These are phyloP conservation scores for Lophius piscatorius DNA, from an alignment of 2,113 vertebrate species.

Conservation along the genomic window DNA sequence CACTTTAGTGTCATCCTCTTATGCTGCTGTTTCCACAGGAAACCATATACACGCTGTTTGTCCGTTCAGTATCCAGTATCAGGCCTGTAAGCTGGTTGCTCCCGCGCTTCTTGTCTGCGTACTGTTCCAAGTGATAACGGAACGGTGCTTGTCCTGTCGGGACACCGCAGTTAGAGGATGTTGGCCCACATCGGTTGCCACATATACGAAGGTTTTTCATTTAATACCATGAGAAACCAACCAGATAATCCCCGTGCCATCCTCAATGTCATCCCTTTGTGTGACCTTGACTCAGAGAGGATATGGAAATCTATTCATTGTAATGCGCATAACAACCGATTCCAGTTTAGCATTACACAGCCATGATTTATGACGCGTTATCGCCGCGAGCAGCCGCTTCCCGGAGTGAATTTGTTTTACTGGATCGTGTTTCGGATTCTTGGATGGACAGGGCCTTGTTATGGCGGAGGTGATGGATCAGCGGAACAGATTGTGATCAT, in stretches of 20 bases:
- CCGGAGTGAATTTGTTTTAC: slow-evolving; percentile 1
- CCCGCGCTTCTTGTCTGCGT: neutral
- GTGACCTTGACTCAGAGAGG: slow-evolving; percentile 63
- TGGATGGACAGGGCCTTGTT: slow-evolving; percentile 10
- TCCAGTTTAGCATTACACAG: slow-evolving; percentile 18
- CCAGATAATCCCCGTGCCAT: slow-evolving; percentile 29
- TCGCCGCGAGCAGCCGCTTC: neutral
- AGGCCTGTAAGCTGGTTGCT: slow-evolving; percentile 11
- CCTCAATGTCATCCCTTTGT: slow-evolving; percentile 41
- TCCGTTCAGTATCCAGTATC: neutral
- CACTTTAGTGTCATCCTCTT: no score
- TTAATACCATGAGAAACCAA: slow-evolving; percentile 40
- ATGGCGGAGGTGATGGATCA: slow-evolving; percentile 13
- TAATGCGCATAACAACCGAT: slow-evolving; percentile 5
- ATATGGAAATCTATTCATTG: slow-evolving; percentile 38
- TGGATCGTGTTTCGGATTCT: neutral
- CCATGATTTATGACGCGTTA: slow-evolving; percentile 11
- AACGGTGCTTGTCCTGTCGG: slow-evolving; percentile 41
- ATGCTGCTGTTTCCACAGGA: no score
- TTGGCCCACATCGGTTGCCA: slow-evolving; percentile 67
- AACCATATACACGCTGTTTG: no score
- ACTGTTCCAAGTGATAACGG: slow-evolving; percentile 51
- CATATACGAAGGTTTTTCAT: slow-evolving; percentile 20
- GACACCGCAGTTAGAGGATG: slow-evolving; percentile 44
- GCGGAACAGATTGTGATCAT: no score